Percentiles rank a stretch among this genome's conserved stretches.
phyloP scores from a whole-genome alignment of 2,797 vertebrate species.

The Fistularia tabacaria region DNA sequence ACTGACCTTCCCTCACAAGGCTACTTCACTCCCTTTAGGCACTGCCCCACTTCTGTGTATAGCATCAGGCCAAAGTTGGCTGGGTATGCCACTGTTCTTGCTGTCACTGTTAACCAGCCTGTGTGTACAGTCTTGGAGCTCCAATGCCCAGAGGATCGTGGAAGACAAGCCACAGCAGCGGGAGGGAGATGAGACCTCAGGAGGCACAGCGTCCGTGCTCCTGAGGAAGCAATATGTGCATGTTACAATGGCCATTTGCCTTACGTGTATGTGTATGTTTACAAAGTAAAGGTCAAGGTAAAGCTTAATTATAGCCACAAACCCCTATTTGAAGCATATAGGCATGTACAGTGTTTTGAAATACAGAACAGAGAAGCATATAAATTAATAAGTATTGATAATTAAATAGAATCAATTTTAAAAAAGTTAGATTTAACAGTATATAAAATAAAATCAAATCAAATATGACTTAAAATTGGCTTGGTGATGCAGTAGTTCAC shows the following conservation, averaged over 20 bases:
- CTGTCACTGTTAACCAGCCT: slow-evolving; percentile 19
- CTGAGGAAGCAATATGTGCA: slow-evolving; percentile 10
- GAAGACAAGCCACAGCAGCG: slow-evolving; percentile 12
- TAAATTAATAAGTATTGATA: too few species aligned
- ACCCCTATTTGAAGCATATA: too few species aligned
- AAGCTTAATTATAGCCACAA: too few species aligned
- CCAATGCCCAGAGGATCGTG: slow-evolving; percentile 32
- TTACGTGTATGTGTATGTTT: slow-evolving; percentile 5
- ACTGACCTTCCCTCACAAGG: slow-evolving; percentile 43
- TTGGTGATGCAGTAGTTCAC: too few species aligned
- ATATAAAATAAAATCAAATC: too few species aligned
- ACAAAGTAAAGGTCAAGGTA: too few species aligned
- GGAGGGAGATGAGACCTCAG: slow-evolving; percentile 11
- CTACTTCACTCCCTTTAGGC: slow-evolving; percentile 50
- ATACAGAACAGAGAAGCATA: too few species aligned
- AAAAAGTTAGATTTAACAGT: too few species aligned
- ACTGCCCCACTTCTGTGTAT: slow-evolving; percentile 43
- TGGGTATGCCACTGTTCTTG: slow-evolving; percentile 2
- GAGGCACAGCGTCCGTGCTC: slow-evolving; percentile 16
- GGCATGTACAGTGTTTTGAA: too few species aligned
- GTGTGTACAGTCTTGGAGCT: slow-evolving; percentile 21
- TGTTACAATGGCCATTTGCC: background rate
- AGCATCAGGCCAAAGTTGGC: slow-evolving; percentile 21
- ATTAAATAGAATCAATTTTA: too few species aligned
- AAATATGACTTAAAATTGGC: too few species aligned